Evolutionary conservation across 1,140 invertebrate genomes (phyloP).

Genomic region (Colletes latitarsis): DNA sequence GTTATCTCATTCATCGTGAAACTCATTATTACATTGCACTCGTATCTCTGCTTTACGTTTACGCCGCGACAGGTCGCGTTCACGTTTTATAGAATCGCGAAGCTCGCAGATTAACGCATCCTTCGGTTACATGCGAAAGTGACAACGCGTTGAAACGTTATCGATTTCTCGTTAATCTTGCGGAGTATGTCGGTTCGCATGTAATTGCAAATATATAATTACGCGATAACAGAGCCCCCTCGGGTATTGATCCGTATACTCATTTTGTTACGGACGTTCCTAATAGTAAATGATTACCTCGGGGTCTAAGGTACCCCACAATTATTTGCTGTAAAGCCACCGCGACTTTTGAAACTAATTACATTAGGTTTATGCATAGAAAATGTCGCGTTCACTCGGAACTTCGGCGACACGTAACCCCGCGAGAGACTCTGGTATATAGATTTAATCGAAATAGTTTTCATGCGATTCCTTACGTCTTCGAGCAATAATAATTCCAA

Average conservation of each 20-base stretch:
- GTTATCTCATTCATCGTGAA: neutral
- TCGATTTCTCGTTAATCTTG: slow-evolving; percentile 2
- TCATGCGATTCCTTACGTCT: neutral
- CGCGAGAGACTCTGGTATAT: neutral
- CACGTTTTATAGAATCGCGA: neutral
- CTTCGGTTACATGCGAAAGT: neutral
- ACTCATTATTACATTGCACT: neutral
- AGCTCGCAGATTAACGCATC: neutral
- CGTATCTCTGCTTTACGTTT: too few relatives aligned
- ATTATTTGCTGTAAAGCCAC: neutral
- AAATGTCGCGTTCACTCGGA: neutral
- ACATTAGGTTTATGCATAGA: neutral
- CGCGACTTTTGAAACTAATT: neutral
- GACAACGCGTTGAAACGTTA: neutral
- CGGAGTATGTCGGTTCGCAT: slow-evolving; percentile 7
- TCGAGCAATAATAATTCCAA: neutral
- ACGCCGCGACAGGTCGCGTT: neutral
- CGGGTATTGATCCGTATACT: slow-evolving; percentile 48
- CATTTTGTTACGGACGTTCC: slow-evolving; percentile 21
- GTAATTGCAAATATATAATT: slow-evolving; percentile 43
- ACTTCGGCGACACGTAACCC: neutral
- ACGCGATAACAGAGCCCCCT: slow-evolving; percentile 10
- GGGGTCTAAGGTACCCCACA: too few relatives aligned
- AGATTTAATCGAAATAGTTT: neutral
- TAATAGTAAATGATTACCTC: neutral